Conservation (phyloP, 2,888 invertebrate species). For the Palloptera scutellata region DNA sequence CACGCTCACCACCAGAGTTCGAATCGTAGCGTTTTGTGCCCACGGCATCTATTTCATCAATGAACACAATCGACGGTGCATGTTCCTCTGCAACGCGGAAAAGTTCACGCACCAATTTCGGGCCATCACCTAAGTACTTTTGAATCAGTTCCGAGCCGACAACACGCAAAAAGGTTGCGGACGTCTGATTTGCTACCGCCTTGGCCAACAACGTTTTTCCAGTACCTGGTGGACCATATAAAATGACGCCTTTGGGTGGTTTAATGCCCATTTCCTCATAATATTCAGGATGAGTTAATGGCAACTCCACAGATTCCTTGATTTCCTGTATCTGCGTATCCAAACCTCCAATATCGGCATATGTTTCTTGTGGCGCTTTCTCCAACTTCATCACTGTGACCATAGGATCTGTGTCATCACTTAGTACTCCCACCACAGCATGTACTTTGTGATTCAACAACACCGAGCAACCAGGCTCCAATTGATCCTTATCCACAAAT, state of each 20-base stretch:
- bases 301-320: conserved; percentile 97
- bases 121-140: conserved; percentile 99
- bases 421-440: conserved; percentile 98
- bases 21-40: conserved; percentile 99
- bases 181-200: conserved; percentile 99
- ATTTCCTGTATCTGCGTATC: conserved; percentile 98
- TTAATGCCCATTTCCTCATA: conserved; percentile 99
- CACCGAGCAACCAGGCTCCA: conserved; percentile 99
- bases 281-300: conserved; percentile 98
- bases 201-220: conserved; percentile 98
- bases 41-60: conserved; percentile 99
- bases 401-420: conserved; percentile 99
- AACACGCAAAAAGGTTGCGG: conserved; percentile 97
- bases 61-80: conserved; percentile 99
- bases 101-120: conserved; percentile 95
- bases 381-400: conserved; percentile 99
- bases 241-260: conserved; percentile 98
- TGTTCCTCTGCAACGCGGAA: conserved; percentile 99
- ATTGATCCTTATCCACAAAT: conserved; percentile 98
- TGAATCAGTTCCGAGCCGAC: conserved; percentile 99
- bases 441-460: conserved; percentile 98
- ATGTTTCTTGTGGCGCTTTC: conserved; percentile 99
- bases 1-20: conserved; percentile 98
- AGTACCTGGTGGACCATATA: conserved; percentile 98
- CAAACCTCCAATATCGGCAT: conserved; percentile 97